Base-by-base conservation (phyloP, 2,888 invertebrate genomes). In the Margaritifera margaritifera region DNA sequence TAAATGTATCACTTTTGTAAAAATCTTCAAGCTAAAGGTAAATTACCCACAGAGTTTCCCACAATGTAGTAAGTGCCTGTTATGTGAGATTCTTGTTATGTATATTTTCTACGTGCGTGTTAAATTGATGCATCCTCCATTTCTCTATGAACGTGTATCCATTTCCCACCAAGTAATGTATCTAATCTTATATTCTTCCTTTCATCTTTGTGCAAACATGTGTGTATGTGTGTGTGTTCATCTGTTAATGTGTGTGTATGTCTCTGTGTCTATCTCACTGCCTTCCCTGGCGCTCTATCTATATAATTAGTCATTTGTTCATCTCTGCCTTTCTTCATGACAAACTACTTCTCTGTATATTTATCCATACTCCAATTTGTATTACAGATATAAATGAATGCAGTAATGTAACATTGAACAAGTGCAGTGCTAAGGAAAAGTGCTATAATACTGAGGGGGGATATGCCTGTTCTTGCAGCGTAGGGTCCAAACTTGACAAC, bases 401-500 rank as follows among this genome's bases (percentile, higher is more conserved):
- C 63, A 53, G 55, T 52, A 6, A 62, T 6, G 20, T 6, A 6
- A 57, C 25, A 11, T 54, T 73, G 51, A 75, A 75, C 50, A 24
- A 51, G 19, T 73, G 76, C 62, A 67, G 69, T 61, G 61, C 61
- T 15, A 57, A 58, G 11, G 66, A 68, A 20, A 67, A 58, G 18
- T 82, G 83, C 64, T 59, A 66, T 6, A 83, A 83, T 62, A 69
- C 71, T 1, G 68, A 54, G 0, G 81, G 81, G 8, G 76, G 72
- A 3, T 83, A 80, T 63, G 68, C 67, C 1, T 98, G 98, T 84
- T 93, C 93, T 72, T 98, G 98, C 64, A 69, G 62, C n/a, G 71
- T 68, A 15, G 83, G 83, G 4, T 77, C 70, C 66, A 72, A 87
- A 31, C 73, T 83, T 4, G 64, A 70, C 6, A 72, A 72, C 15